Conservation (phyloP, 2,888 invertebrate species). For the Apocheima hispidaria region DNA sequence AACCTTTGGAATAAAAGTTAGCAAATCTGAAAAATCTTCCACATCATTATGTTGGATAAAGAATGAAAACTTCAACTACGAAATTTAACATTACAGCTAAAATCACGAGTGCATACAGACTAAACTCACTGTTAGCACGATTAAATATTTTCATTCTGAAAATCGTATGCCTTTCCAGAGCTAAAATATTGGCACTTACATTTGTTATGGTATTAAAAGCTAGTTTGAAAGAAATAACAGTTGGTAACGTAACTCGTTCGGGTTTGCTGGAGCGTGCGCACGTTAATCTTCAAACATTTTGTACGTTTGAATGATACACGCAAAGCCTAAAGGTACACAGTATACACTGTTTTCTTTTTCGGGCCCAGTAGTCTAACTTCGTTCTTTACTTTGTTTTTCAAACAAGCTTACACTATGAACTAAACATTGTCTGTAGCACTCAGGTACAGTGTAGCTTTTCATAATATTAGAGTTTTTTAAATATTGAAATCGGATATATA, state of each 20-base stretch:
- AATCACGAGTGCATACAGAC: neutral
- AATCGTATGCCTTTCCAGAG: conserved; percentile 27
- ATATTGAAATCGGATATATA: no score
- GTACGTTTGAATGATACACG: conserved; percentile 63
- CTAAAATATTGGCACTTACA: conserved; percentile 33
- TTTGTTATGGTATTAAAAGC: conserved; percentile 24
- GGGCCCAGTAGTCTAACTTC: conserved; percentile 2
- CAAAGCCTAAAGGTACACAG: conserved; percentile 37
- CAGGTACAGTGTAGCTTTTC: no score
- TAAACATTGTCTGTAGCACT: no score
- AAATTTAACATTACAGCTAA: neutral
- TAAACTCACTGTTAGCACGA: conserved; percentile 51
- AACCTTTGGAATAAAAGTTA: no score
- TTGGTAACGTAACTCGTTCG: conserved; percentile 51
- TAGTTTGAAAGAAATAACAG: conserved; percentile 51
- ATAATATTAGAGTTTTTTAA: no score
- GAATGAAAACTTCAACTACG: neutral
- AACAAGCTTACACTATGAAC: no score
- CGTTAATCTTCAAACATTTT: conserved; percentile 60
- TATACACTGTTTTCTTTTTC: conserved; percentile 11
- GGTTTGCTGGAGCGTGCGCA: conserved; percentile 46
- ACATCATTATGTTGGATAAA: neutral
- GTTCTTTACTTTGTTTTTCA: neutral
- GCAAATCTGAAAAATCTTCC: no score
- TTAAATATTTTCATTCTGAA: conserved; percentile 8